These are phyloP conservation scores for Catamblyrhynchus diadema DNA, from an alignment of 2,797 vertebrate genomes.

Conservation along the genomic window DNA sequence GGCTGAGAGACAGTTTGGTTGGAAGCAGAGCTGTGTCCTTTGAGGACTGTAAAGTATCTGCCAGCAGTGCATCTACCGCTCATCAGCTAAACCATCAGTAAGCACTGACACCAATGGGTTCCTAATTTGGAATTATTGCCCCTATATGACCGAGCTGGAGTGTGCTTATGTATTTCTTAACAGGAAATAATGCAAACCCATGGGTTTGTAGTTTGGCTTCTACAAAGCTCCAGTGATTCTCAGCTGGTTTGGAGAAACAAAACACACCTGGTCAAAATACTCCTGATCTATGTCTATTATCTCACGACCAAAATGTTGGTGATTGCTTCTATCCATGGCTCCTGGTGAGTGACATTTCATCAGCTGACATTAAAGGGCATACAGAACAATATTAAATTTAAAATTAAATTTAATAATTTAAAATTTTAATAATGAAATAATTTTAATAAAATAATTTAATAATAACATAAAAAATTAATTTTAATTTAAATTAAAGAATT, in stretches of 20 bases:
- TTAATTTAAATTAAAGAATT: not conserved
- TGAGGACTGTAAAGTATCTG: not conserved
- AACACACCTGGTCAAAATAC: not conserved
- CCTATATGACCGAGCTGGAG: not conserved
- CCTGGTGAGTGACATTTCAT: not conserved
- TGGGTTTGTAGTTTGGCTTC: not conserved
- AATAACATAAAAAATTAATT: not conserved
- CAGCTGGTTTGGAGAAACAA: not conserved
- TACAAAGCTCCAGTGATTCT: not conserved
- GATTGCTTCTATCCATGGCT: not conserved
- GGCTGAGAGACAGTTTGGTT: not conserved
- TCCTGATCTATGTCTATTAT: fast-evolving
- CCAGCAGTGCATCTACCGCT: not conserved
- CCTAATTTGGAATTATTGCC: not conserved
- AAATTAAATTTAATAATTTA: not conserved
- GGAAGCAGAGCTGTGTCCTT: not conserved
- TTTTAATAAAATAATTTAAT: not conserved
- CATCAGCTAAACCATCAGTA: not conserved
- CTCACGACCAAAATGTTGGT: not conserved
- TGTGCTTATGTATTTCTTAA: not conserved
- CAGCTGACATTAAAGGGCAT: not conserved
- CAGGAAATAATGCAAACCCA: not conserved
- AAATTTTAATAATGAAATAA: not conserved
- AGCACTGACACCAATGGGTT: not conserved
- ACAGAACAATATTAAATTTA: not conserved